phyloP scores from a whole-genome alignment of 2,113 vertebrate species.

The Prinia subflava region DNA sequence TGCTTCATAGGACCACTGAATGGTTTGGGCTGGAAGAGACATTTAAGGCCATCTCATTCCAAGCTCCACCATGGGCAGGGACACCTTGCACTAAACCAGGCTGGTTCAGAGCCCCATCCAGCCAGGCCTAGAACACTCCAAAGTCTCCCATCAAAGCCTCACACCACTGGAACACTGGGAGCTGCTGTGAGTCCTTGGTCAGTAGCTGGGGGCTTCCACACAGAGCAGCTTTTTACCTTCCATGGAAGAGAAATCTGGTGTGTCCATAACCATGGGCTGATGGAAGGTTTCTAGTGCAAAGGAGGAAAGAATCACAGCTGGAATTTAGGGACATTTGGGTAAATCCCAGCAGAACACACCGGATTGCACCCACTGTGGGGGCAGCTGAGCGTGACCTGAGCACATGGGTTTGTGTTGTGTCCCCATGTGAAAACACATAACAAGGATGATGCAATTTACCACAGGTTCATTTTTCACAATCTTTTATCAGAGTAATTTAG shows the following conservation, averaged over 20 bases:
- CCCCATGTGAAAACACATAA: background rate
- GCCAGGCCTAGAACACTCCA: background rate
- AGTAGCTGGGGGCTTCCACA: background rate
- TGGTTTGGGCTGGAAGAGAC: background rate
- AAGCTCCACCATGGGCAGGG: background rate
- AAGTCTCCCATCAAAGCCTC: background rate
- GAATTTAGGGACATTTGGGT: fast-evolving
- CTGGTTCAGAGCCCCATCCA: background rate
- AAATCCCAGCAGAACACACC: fast-evolving
- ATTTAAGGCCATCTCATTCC: background rate
- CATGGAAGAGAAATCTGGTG: background rate
- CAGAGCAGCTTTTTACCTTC: background rate
- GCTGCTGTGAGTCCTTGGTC: background rate
- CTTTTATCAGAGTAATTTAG: background rate
- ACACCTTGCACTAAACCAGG: background rate
- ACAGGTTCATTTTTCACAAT: background rate
- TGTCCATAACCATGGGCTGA: background rate
- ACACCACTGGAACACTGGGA: fast-evolving
- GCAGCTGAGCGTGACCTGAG: fast-evolving
- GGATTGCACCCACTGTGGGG: background rate
- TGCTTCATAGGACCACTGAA: background rate
- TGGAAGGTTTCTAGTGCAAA: background rate
- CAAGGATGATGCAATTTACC: background rate
- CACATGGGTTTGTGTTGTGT: fast-evolving
- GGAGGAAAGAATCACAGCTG: fast-evolving